phyloP scores from a whole-genome alignment of 2,888 invertebrate species.

The Ophion ellenae region DNA sequence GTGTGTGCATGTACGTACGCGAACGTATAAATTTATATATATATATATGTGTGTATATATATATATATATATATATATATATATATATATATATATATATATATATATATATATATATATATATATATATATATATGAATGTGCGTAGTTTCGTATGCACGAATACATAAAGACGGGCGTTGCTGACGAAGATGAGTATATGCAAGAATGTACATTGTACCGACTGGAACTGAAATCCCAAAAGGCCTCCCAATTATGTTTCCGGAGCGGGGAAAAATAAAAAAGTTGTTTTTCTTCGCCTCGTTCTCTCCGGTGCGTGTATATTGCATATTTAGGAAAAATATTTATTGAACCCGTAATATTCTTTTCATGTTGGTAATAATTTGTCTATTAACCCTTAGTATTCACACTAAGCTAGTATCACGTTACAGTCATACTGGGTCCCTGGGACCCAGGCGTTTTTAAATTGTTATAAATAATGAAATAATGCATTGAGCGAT shows the following conservation, averaged over 20 bases:
- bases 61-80: neutral
- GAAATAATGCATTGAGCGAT: no score
- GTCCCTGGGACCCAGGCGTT: no score
- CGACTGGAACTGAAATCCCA: conserved; percentile 63
- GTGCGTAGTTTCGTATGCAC: conserved; percentile 17
- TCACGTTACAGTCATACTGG: no score
- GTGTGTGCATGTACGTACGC: no score
- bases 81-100: no score
- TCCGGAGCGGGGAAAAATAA: neutral
- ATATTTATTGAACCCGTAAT: no score
- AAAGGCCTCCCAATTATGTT: conserved; percentile 58
- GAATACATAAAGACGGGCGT: conserved; percentile 12
- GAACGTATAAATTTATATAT: neutral
- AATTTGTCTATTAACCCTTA: no score
- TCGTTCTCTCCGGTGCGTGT: neutral
- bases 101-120: no score
- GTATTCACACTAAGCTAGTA: no score
- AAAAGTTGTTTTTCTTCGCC: neutral
- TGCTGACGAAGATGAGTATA: conserved; percentile 30
- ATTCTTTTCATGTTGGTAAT: no score
- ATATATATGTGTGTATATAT: neutral
- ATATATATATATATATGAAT: neutral
- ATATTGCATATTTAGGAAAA: no score
- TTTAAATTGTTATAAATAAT: no score
- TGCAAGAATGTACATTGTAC: conserved; percentile 22